Conservation (phyloP, 30 jellyfish, hydroid and myxozoan genomes). For the Aurelia sp. region DNA sequence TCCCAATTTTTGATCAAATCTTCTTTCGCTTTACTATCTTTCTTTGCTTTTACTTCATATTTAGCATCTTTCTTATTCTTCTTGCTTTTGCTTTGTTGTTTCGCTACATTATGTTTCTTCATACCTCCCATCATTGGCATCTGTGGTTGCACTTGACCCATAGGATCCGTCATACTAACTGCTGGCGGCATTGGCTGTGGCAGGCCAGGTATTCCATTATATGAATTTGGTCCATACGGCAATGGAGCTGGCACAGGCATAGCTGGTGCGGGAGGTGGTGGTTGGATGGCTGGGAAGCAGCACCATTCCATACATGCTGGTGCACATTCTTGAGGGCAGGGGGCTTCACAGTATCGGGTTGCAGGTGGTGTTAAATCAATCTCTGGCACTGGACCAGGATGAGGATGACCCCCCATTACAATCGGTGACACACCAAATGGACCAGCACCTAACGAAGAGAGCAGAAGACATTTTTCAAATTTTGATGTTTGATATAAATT, state of each 20-base stretch:
- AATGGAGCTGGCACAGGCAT: conserved; percentile 86
- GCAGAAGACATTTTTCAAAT: conserved; percentile 73
- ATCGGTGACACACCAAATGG: conserved; percentile 73
- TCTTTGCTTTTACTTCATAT: neutral
- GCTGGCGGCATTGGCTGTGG: conserved; percentile 82
- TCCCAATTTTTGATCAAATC: conserved; percentile 2
- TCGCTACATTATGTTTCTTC: conserved; percentile 51
- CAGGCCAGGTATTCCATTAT: conserved; percentile 69
- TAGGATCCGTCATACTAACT: conserved; percentile 50
- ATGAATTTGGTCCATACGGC: conserved; percentile 64
- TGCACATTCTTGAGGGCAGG: conserved; percentile 97
- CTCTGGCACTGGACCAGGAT: conserved; percentile 98
- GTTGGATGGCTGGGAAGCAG: conserved; percentile 87
- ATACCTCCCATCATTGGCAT: conserved; percentile 72
- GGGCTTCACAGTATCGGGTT: conserved; percentile 93
- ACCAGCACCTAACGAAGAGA: conserved; percentile 83
- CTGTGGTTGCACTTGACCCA: conserved; percentile 39
- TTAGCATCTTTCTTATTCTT: conserved; percentile 56
- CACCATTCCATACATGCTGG: conserved; percentile 99
- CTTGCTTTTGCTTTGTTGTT: conserved; percentile 40
- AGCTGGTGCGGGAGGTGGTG: conserved; percentile 87
- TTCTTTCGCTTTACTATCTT: neutral
- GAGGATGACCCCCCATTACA: conserved; percentile 98
- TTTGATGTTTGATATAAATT: neutral
- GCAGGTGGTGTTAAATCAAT: conserved; percentile 52